Base-by-base conservation (phyloP, 2,888 invertebrate species). In the Agonum fuliginosum region DNA sequence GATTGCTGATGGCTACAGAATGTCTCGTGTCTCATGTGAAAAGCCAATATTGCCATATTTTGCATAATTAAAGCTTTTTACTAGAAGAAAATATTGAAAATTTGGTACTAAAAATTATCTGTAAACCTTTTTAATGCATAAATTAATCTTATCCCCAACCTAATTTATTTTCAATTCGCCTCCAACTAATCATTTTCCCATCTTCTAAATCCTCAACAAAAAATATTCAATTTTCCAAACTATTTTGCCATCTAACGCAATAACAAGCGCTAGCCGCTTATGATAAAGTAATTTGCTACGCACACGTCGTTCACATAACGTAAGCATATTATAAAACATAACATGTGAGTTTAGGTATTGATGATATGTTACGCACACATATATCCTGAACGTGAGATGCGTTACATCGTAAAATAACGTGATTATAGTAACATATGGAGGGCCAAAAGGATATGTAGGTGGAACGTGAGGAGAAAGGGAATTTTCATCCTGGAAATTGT, bases 391-490 rank as follows among this genome's bases (percentile, higher is more conserved):
- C n/a, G n/a, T n/a, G n/a, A n/a, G n/a, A n/a, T n/a, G 37, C 37
- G 37, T 37, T n/a, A 37, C 0, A 12, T 37, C 12, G 37, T 20
- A 20, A 54, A 22, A 20, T 54, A 54, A 54, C 54, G 19, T 54
- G 54, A 54, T 54, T 54, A 54, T 8, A 20, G 20, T 54, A 54
- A 54, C 17, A 19, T 54, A 54, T 54, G 22, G 54, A 6, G 12
- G 8, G n/a, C 37, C n/a, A 10, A 20, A 6, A 37, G 8, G n/a
- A 10, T 10, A 54, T 54, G 54, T 20, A 54, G 24, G 20, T 54
- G 54, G 19, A 22, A 24, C 24, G 54, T 20, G 54, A 54, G 20
- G 17, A 17, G n/a, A 20, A 19, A 19, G 20, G 17, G 24, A 20
- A 20, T 24, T 22, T 17, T 20, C 14, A 17, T 10, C 19, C 14